Evolutionary conservation across 23 tunicate species (phyloP), one percentile per base, ranked within the genome.

Genomic region (Halocynthia roretzi): DNA sequence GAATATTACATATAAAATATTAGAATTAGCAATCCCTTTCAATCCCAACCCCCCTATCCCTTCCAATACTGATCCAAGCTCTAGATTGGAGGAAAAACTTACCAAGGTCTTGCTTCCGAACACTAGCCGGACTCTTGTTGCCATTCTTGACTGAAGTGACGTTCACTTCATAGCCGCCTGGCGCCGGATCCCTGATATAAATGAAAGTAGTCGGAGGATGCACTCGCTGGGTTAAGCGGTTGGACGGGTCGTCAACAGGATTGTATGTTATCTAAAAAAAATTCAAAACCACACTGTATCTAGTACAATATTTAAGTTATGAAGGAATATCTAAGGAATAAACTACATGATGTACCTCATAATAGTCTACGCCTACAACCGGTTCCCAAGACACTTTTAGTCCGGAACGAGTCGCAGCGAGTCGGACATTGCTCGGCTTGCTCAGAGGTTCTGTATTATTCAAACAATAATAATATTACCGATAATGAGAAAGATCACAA

Each of bases 61-160:
- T 58, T 58, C 1, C 63, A 58, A 14, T 14, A n/a, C 2, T n/a
- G 63, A 58, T n/a, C 17, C 63, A 14, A n/a, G 17, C 63, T 14
- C 63, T 58, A 58, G 17, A 58, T n/a, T 58, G 2, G 5, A 40
- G 12, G 1, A 6, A 10, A 51, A 74, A 54, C 78, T 8, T 54
- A 74, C 78, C 65, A 54, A 74, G 55, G 62, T 44, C 17, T 54
- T 74, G 60, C 56, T 14, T 54, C 8, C 23, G 17, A 8, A 21
- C 19, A 53, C 64, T 53, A 12, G 78, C 14, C 5, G 78, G 78
- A 74, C 78, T 74, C 78, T 54, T 74, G 22, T 74, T 62, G 21
- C 63, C 78, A 17, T 53, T 22, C 56, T 74, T 74, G 56, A 74
- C 56, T 19, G 78, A 62, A 14, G 78, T 74, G 15, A 74, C 78